Evolutionary conservation across 2,113 vertebrate species (phyloP).

Genomic region (Carassius carassius): DNA sequence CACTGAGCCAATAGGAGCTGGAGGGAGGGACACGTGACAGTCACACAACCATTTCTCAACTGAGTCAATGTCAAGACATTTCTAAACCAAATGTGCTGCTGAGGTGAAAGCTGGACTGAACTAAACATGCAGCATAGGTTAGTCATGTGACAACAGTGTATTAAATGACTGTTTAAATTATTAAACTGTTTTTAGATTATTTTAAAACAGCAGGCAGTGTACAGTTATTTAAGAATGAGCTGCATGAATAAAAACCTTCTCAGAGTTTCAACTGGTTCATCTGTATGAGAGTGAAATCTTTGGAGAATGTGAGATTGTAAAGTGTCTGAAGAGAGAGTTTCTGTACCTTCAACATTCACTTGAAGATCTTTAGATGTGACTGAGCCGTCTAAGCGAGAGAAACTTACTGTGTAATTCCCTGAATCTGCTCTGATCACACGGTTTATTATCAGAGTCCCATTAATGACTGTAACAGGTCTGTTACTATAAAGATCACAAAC

Average conservation of each 20-base stretch:
- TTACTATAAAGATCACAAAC: neutral
- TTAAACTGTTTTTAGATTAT: no score
- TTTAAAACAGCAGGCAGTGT: no score
- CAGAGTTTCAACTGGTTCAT: neutral
- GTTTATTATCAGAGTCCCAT: conserved; percentile 19
- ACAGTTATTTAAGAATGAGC: neutral
- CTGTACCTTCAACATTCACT: conserved; percentile 42
- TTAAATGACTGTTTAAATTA: no score
- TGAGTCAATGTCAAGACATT: no score
- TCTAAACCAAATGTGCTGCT: no score
- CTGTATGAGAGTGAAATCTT: neutral
- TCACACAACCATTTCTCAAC: neutral
- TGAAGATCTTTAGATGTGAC: neutral
- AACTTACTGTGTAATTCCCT: neutral
- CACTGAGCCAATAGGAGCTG: conserved; percentile 33
- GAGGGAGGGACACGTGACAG: neutral
- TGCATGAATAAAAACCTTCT: neutral
- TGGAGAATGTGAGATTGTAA: neutral
- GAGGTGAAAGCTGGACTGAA: neutral
- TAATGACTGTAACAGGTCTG: neutral
- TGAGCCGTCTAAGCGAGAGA: fast-evolving
- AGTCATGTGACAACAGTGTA: neutral
- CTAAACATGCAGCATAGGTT: neutral
- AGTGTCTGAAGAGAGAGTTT: conserved; percentile 3
- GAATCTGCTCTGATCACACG: conserved; percentile 24